Percentiles rank a stretch among this genome's conserved stretches.
These are phyloP conservation scores for Branchinecta lindahli DNA, from an alignment of 1,140 invertebrate species.

Conservation along the genomic window DNA sequence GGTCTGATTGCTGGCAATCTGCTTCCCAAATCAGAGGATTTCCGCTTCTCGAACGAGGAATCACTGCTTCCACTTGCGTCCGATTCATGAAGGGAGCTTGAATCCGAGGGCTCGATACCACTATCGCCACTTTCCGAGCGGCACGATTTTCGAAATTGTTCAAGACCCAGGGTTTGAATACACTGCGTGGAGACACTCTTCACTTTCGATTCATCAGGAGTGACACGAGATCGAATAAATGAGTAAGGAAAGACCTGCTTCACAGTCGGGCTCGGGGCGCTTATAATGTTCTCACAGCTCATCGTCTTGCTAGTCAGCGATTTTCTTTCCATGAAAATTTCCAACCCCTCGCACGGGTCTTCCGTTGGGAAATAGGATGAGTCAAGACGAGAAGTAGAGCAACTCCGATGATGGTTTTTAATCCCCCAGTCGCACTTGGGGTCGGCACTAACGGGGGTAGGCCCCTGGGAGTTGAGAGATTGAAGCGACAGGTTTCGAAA, in stretches of 20 bases:
- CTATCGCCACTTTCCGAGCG: neutral
- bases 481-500: neutral
- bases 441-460: too few species aligned
- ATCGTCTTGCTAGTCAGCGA: neutral
- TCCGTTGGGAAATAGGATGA: neutral
- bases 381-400: neutral
- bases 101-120: neutral
- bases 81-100: conserved; percentile 4
- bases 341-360: neutral
- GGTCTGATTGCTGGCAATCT: neutral
- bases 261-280: neutral
- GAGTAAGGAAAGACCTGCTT: neutral
- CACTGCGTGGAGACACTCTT: neutral
- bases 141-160: neutral
- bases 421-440: neutral
- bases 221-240: neutral
- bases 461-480: neutral
- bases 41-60: neutral
- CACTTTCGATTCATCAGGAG: neutral
- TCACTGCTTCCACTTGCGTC: neutral
- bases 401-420: neutral
- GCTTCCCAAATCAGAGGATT: neutral
- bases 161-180: neutral
- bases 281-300: conserved; percentile 6
- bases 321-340: conserved; percentile 1